Evolutionary conservation across 1,140 invertebrate species (phyloP).

Genomic region (Calephelis virginiensis): DNA sequence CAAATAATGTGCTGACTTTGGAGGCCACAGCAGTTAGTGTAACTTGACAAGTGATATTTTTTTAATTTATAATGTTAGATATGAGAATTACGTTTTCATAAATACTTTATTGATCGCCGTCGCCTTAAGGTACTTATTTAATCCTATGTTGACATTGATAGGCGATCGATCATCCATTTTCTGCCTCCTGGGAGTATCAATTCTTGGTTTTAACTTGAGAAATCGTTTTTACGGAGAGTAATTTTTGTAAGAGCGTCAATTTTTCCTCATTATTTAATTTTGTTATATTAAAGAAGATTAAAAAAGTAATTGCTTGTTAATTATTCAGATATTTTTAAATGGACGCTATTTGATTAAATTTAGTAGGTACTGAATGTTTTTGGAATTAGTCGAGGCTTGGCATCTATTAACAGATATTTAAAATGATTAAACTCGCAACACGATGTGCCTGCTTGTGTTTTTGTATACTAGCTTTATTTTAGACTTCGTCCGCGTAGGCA

Average conservation of each 20-base stretch:
- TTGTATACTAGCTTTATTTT: too few relatives aligned
- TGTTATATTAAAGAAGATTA: constrained; percentile 2
- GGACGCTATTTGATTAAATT: too few relatives aligned
- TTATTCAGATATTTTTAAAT: background rate
- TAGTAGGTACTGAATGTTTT: too few relatives aligned
- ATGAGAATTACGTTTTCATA: background rate
- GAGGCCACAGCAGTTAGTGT: too few relatives aligned
- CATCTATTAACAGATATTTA: too few relatives aligned
- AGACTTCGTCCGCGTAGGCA: too few relatives aligned
- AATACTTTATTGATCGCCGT: background rate
- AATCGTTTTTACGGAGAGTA: constrained; percentile 49
- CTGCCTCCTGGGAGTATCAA: constrained; percentile 39
- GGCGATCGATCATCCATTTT: constrained; percentile 45
- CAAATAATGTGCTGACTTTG: too few relatives aligned
- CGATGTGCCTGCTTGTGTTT: too few relatives aligned
- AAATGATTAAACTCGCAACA: too few relatives aligned
- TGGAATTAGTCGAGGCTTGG: too few relatives aligned
- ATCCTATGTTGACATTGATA: constrained; percentile 45
- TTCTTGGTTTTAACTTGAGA: constrained; percentile 47
- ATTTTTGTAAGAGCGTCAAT: constrained; percentile 47
- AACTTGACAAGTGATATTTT: too few relatives aligned
- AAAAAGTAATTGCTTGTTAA: constrained; percentile 9
- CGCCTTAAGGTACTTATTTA: constrained; percentile 31
- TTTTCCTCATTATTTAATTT: constrained; percentile 16
- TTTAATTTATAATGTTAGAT: background rate